Evolutionary conservation across 1,140 invertebrate species (phyloP).

Genomic region (Chymomyza costata): DNA sequence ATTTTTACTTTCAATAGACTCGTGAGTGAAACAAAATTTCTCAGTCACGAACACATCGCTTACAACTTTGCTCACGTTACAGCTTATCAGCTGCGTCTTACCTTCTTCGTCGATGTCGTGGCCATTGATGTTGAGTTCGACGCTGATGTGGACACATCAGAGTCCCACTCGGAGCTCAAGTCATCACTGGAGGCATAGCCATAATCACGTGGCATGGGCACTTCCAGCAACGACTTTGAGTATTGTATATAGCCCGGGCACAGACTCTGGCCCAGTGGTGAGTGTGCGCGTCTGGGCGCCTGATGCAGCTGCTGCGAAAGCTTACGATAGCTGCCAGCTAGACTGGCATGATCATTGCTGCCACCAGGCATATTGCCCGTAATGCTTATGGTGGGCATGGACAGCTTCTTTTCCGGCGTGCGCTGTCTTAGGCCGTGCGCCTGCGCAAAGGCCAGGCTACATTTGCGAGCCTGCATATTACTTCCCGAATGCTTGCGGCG

Average conservation of each 20-base stretch:
- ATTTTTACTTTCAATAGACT: no score
- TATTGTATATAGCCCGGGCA: conserved; percentile 87
- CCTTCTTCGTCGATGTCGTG: conserved; percentile 53
- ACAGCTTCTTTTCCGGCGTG: conserved; percentile 51
- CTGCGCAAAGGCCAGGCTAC: conserved; percentile 71
- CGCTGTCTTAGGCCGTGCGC: conserved; percentile 63
- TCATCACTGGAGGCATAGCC: conserved; percentile 91
- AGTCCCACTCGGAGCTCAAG: conserved; percentile 92
- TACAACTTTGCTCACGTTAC: no score
- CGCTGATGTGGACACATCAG: conserved; percentile 79
- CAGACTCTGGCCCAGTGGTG: conserved; percentile 51
- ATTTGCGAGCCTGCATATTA: conserved; percentile 57
- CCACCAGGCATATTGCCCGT: conserved; percentile 49
- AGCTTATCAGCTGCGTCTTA: conserved; percentile 27
- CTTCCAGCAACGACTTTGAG: conserved; percentile 83
- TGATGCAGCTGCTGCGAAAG: conserved; percentile 28
- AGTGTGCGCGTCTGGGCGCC: conserved; percentile 51
- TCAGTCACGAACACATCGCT: no score
- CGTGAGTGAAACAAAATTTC: no score
- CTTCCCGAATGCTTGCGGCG: conserved; percentile 64
- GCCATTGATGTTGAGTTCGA: neutral
- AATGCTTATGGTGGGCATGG: conserved; percentile 63
- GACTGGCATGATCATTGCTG: conserved; percentile 21
- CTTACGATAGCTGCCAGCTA: conserved; percentile 29
- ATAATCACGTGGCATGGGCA: conserved; percentile 84